Evolutionary conservation across 1,140 invertebrate species (phyloP).

Genomic region (Solen grandis): DNA sequence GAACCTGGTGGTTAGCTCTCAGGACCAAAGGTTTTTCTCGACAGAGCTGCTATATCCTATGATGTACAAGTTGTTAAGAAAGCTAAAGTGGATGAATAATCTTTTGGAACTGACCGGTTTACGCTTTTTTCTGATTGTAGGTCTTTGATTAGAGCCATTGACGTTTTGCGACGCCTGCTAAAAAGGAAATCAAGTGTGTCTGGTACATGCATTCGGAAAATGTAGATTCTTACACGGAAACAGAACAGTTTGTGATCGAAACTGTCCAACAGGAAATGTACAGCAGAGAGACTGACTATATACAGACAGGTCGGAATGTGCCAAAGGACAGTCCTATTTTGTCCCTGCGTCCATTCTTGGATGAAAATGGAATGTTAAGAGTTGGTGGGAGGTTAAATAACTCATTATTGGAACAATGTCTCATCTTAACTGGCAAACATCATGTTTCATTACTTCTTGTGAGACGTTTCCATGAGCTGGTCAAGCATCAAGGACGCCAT

Average conservation of each 20-base stretch:
- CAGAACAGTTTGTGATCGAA: constrained; percentile 3
- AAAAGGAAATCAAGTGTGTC: too few species aligned
- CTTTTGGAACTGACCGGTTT: too few species aligned
- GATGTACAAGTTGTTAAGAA: too few species aligned
- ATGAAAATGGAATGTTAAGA: constrained; percentile 1
- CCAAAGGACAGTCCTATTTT: background rate
- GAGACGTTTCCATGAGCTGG: constrained; percentile 23
- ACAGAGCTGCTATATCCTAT: too few species aligned
- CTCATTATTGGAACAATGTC: too few species aligned
- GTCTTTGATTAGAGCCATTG: too few species aligned
- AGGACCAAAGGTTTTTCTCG: background rate
- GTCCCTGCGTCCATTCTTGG: background rate
- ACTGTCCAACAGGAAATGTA: background rate
- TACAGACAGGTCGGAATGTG: background rate
- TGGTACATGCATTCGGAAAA: too few species aligned
- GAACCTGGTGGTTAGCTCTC: constrained; percentile 16
- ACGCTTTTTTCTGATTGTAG: too few species aligned
- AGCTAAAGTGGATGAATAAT: too few species aligned
- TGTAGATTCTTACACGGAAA: too few species aligned
- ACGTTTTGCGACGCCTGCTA: too few species aligned
- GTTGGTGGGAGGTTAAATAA: constrained; percentile 9
- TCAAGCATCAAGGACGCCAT: constrained; percentile 40
- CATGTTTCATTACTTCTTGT: constrained; percentile 10
- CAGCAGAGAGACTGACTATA: background rate
- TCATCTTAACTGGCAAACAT: constrained; percentile 21